Evolutionary conservation across 2,888 invertebrate species (phyloP), one percentile per base, ranked within the genome.

Genomic region (Eremobia ochroleuca): DNA sequence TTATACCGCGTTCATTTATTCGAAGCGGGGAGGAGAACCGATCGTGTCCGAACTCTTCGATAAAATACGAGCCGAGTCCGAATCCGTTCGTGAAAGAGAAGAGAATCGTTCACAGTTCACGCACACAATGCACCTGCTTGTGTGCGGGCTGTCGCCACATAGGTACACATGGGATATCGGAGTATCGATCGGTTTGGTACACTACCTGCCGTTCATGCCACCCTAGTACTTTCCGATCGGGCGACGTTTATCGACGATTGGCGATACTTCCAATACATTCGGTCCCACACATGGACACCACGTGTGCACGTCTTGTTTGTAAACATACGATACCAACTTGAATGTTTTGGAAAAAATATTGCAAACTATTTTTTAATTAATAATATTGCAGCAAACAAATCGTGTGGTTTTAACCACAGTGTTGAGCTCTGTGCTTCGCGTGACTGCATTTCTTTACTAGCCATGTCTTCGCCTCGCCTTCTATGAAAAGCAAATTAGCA

Each of bases 171-270:
- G 82, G 85, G 75, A 71, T 84, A 85, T 85, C 64, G 80, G 76
- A 81, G 77, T 85, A 84, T 84, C 73, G 84, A 84, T 84, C 84
- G 84, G 79, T 84, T 84, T 75, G 82, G 85, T 79, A 65, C 85
- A 85, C 82, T 68, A 73, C 85, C 85, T 76, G 75, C 31, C n/a
- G 75, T 85, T 71, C 15, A 73, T 84, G 82, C 28, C 58, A 8
- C 75, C 84, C 85, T 84, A n/a, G 84, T 84, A 84, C 84, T 85
- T 84, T 79, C 82, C 85, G 79, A 84, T 75, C 82, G 70, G 79
- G 49, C 72, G 46, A 21, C 69, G 61, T 71, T 66, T 75, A 82
- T 82, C 25, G 83, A 72, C 69, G 58, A 85, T 85, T 78, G 81
- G 52, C 78, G 34, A 82, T 84, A 76, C 82, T 73, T 77, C 77